Evolutionary conservation across 2,113 vertebrate genomes (phyloP), one percentile per base, ranked within the genome.

Genomic region (Bufo bufo): DNA sequence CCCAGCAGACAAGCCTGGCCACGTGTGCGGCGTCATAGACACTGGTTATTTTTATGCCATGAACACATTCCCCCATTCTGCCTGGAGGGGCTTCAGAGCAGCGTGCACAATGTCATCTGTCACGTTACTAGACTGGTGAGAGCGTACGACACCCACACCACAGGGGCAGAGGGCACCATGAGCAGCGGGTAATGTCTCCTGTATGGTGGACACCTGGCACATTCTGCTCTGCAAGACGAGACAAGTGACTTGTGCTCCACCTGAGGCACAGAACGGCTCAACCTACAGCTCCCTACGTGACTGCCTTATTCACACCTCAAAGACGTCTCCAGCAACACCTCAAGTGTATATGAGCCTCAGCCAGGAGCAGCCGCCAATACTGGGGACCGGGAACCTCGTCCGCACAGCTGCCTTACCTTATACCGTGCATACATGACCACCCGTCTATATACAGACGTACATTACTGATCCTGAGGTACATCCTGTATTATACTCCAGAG

Each of bases 171-270:
- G 33, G 33, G 33, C 33, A 33, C 33, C 33, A 33, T 33, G 33
- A 33, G 33, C 33, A 33, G 33, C 33, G 33, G 33, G 33, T 33
- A 33, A 9, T 58, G 56, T 11, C 52, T 54, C 52, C 52, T 59
- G 12, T 4, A 59, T 14, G 58, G 58, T 13, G 14, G 58, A 59
- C 12, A 13, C 58, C 58, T 59, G 77, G 77, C 52, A 33, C 12
- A n/a, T 79, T 56, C n/a, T 79, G 75, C 75, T n/a, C 75, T n/a
- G 52, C 77, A 79, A 79, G 77, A 52, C 0, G 20, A 79, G 77
- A 79, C 77, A 56, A 23, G 77, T 11, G 50, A 20, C 3, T 8
- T 45, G 14, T 50, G 19, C 45, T 47, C 19, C 20, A 13, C 52
- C 77, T 56, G 20, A 33, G 52, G 77, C 77, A 56, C 20, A 23